Evolutionary conservation across 2,888 invertebrate species (phyloP).

Genomic region (Hydraecia micacea): DNA sequence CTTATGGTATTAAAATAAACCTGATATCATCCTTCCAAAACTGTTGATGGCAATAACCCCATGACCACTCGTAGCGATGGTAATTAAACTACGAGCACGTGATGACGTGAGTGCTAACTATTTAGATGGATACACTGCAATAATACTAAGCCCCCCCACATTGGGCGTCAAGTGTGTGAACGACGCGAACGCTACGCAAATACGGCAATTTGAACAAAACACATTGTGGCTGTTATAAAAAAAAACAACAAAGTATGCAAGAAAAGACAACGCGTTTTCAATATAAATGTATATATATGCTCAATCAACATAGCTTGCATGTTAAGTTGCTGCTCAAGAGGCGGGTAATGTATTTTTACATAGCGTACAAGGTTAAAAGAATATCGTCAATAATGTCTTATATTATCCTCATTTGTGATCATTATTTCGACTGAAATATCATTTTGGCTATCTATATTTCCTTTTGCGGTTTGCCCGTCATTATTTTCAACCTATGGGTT

Average conservation of each 20-base stretch:
- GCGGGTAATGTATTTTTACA: too few relatives aligned
- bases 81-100: background rate
- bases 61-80: background rate
- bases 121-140: background rate
- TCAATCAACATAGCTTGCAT: background rate
- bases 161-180: too few relatives aligned
- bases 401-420: background rate
- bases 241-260: background rate
- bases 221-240: too few relatives aligned
- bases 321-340: too few relatives aligned
- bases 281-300: too few relatives aligned
- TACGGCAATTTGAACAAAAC: too few relatives aligned
- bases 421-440: background rate
- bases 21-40: slow-evolving; percentile 15
- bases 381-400: too few relatives aligned
- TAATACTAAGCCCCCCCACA: background rate
- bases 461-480: slow-evolving; percentile 9
- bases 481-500: background rate
- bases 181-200: too few relatives aligned
- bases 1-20: slow-evolving; percentile 7
- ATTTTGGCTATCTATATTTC: background rate
- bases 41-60: slow-evolving; percentile 1
- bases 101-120: background rate
- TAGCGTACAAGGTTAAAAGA: too few relatives aligned
- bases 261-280: background rate